phyloP scores from a whole-genome alignment of 2,113 vertebrate genomes.

The Cochlearius cochlearius region DNA sequence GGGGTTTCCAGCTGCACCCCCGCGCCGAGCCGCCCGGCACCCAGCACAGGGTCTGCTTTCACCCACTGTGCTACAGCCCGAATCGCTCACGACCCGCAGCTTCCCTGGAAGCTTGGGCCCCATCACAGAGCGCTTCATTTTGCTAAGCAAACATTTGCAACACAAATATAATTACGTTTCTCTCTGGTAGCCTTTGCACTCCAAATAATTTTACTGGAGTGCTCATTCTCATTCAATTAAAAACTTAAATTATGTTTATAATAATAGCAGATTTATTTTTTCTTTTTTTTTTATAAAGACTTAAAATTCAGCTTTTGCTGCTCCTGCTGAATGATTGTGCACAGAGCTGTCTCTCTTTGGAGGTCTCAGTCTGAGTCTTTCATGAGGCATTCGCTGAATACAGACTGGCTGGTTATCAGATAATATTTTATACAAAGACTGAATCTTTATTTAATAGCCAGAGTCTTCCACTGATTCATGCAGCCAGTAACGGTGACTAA shows the following conservation, averaged over 20 bases:
- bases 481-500: slow-evolving; percentile 24
- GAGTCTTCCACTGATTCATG: slow-evolving; percentile 13
- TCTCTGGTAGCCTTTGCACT: not conserved
- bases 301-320: not conserved
- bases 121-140: not conserved
- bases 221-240: not conserved
- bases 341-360: not conserved
- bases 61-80: not conserved
- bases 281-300: not conserved
- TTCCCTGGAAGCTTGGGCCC: not conserved
- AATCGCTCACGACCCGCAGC: not conserved
- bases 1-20: not conserved
- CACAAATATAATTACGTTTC: slow-evolving; percentile 7
- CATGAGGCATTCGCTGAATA: not conserved
- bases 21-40: not conserved
- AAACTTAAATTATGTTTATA: not conserved
- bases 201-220: not conserved
- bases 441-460: slow-evolving; percentile 32
- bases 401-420: not conserved
- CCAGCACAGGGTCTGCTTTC: not conserved
- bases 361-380: not conserved
- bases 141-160: slow-evolving; percentile 20
- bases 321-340: not conserved
- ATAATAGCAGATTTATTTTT: not conserved
- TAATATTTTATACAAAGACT: slow-evolving; percentile 1